Evolutionary conservation across 1,140 invertebrate species (phyloP).

Genomic region (Aleiodes sp.): DNA sequence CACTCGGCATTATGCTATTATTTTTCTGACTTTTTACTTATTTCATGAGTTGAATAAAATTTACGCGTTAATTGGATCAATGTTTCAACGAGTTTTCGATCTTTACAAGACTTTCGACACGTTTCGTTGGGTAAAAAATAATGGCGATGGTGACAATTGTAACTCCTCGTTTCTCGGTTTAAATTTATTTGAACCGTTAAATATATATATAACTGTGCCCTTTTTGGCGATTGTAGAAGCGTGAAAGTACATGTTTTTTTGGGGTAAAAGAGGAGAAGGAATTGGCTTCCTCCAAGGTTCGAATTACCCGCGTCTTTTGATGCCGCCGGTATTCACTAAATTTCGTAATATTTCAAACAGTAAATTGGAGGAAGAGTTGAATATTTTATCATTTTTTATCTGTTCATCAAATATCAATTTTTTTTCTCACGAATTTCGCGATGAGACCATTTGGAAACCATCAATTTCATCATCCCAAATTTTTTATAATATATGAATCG

Average conservation of each 20-base stretch:
- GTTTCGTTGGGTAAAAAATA: neutral
- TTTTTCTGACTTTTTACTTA: too few species aligned
- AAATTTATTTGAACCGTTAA: constrained; percentile 41
- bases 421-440: too few species aligned
- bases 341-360: too few species aligned
- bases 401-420: too few species aligned
- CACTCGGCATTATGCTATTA: neutral
- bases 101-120: constrained; percentile 10
- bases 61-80: constrained; percentile 36
- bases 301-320: constrained; percentile 32
- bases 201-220: neutral
- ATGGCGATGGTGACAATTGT: constrained; percentile 40
- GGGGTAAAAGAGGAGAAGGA: constrained; percentile 9
- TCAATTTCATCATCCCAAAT: too few species aligned
- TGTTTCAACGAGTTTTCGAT: constrained; percentile 19
- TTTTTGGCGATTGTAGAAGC: constrained; percentile 24
- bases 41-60: neutral
- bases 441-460: too few species aligned
- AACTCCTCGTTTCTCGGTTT: constrained; percentile 38
- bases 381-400: too few species aligned
- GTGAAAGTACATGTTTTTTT: constrained; percentile 31
- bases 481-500: too few species aligned
- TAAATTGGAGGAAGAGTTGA: too few species aligned
- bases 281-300: neutral
- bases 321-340: constrained; percentile 1